A percentile compares a stretch with the other conserved stretches of the same genome.
These are phyloP conservation scores for Protaetia brevitarsis DNA, from an alignment of 1,140 invertebrate species.

Conservation along the genomic window DNA sequence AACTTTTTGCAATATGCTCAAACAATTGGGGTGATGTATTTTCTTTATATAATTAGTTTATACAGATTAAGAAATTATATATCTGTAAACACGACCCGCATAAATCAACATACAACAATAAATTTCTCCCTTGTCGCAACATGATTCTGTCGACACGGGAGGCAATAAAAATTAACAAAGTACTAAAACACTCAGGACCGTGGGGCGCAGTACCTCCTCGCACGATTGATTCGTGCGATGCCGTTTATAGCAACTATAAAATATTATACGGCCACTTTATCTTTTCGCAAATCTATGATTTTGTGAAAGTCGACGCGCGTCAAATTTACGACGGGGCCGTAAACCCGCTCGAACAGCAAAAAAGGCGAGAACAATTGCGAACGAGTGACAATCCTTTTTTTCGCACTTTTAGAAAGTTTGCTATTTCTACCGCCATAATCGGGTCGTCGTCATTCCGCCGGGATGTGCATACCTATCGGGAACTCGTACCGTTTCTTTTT, in stretches of 20 bases:
- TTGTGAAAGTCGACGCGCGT: conserved; percentile 9
- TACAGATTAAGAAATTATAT: too few species aligned
- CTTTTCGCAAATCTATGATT: conserved; percentile 18
- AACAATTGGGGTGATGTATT: too few species aligned
- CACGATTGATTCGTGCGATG: conserved; percentile 12
- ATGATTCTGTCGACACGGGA: background rate
- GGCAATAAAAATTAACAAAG: conserved; percentile 14
- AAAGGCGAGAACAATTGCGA: conserved; percentile 7
- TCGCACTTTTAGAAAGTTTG: conserved; percentile 12
- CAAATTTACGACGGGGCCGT: conserved; percentile 4
- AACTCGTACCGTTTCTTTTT: too few species aligned
- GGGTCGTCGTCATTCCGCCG: background rate
- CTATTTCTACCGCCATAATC: background rate
- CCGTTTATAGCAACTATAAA: conserved; percentile 12
- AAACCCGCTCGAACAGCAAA: background rate
- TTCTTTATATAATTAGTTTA: too few species aligned
- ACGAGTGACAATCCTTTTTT: conserved; percentile 7
- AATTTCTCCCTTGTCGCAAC: conserved; percentile 7
- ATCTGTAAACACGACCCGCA: too few species aligned
- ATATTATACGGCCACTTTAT: conserved; percentile 17
- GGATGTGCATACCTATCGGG: too few species aligned
- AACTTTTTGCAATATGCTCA: too few species aligned
- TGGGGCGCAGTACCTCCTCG: background rate
- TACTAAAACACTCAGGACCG: background rate
- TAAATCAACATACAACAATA: conserved; percentile 12